Conservation (phyloP, 1,140 invertebrate genomes). For the Phortica variegata region DNA sequence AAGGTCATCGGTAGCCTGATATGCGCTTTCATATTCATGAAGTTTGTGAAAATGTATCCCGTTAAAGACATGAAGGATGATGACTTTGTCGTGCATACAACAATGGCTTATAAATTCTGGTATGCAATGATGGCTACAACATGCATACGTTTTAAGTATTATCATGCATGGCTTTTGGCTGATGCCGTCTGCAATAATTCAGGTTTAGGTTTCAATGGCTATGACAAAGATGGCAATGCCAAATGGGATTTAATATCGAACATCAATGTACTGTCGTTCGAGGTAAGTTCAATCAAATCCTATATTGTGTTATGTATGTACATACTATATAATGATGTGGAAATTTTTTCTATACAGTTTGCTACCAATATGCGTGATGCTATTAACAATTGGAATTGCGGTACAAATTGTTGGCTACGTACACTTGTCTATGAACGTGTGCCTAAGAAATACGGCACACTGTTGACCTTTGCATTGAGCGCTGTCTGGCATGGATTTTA, state of each 20-base stretch:
- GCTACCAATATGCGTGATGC: slow-evolving; percentile 76
- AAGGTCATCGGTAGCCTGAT: slow-evolving; percentile 67
- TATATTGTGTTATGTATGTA: neutral
- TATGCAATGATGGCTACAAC: slow-evolving; percentile 79
- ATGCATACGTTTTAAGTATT: slow-evolving; percentile 87
- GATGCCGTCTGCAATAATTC: slow-evolving; percentile 93
- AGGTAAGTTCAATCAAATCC: slow-evolving; percentile 72
- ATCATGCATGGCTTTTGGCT: slow-evolving; percentile 93
- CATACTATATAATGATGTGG: neutral
- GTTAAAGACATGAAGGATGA: slow-evolving; percentile 69
- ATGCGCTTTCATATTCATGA: slow-evolving; percentile 69
- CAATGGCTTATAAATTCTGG: slow-evolving; percentile 61
- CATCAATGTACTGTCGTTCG: slow-evolving; percentile 84
- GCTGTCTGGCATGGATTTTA: slow-evolving; percentile 98
- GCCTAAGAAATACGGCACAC: slow-evolving; percentile 62
- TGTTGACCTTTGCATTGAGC: slow-evolving; percentile 82
- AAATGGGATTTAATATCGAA: slow-evolving; percentile 91
- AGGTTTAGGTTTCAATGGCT: slow-evolving; percentile 89
- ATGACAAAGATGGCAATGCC: slow-evolving; percentile 67
- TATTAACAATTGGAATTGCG: slow-evolving; percentile 89
- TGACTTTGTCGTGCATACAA: slow-evolving; percentile 66
- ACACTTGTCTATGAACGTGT: slow-evolving; percentile 83
- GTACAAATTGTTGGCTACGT: slow-evolving; percentile 88
- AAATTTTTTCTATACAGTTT: slow-evolving; percentile 62
- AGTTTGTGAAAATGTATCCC: slow-evolving; percentile 65